A percentile compares a stretch with the other conserved stretches of the same genome.
phyloP scores from a whole-genome alignment of 2,888 invertebrate genomes.

The Lasioglossum malachurum region DNA sequence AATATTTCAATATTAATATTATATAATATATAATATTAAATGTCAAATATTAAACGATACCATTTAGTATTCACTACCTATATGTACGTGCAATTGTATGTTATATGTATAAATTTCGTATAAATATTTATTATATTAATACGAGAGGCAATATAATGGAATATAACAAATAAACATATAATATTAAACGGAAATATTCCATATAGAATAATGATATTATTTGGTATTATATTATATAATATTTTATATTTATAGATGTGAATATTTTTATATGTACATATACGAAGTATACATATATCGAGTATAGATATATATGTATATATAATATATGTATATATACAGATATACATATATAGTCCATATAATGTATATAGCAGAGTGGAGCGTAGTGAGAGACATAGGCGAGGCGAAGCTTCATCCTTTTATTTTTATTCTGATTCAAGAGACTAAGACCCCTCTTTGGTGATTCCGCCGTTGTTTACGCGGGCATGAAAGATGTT shows the following conservation, averaged over 20 bases:
- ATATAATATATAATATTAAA: not conserved
- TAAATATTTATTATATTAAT: not conserved
- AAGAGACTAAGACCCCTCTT: constrained; percentile 77
- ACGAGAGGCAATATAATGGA: not conserved
- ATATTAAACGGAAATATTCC: not conserved
- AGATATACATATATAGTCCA: constrained; percentile 53
- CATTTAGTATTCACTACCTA: not conserved
- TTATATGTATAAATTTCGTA: not conserved
- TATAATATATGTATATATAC: constrained; percentile 11
- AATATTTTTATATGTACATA: not conserved
- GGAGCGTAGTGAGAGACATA: constrained; percentile 84
- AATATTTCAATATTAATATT: not conserved
- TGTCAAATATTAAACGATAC: not conserved
- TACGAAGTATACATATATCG: not conserved
- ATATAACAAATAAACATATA: not conserved
- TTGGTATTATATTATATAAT: not conserved
- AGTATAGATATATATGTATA: constrained; percentile 41
- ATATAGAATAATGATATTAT: not conserved
- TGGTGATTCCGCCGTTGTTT: constrained; percentile 60
- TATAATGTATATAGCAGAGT: constrained; percentile 80
- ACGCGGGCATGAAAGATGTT: constrained; percentile 38
- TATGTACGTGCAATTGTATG: not conserved
- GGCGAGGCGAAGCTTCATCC: constrained; percentile 84
- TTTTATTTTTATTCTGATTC: constrained; percentile 76
- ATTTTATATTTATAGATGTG: not conserved